These are phyloP conservation scores for Oreohelix idahoensis DNA, from an alignment of 1,140 invertebrate species.

Conservation along the genomic window DNA sequence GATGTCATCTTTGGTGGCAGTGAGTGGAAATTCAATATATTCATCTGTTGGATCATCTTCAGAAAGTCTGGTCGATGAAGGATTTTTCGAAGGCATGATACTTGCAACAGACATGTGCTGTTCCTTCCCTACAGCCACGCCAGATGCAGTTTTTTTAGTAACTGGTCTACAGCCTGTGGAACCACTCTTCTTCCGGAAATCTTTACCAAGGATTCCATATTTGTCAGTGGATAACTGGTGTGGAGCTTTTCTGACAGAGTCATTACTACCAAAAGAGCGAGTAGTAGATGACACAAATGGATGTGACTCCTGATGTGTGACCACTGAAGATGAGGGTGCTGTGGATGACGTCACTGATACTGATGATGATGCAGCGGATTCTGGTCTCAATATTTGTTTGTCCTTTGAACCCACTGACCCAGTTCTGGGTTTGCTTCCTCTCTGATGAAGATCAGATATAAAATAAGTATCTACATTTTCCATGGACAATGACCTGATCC, in stretches of 20 bases:
- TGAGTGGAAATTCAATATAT: constrained; percentile 44
- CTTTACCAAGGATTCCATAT: constrained; percentile 43
- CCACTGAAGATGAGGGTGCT: background rate
- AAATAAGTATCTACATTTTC: constrained; percentile 47
- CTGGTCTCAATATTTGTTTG: constrained; percentile 27
- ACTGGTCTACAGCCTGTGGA: constrained; percentile 8
- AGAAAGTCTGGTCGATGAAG: background rate
- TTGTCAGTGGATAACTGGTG: constrained; percentile 41
- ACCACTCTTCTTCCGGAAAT: constrained; percentile 45
- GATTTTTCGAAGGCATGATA: constrained; percentile 26
- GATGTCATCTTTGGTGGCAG: background rate
- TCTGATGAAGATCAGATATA: constrained; percentile 38
- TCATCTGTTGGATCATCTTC: constrained; percentile 41
- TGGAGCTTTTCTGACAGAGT: constrained; percentile 28
- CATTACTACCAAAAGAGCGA: constrained; percentile 2
- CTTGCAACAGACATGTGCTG: background rate
- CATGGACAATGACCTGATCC: constrained; percentile 16
- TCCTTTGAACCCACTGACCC: constrained; percentile 36
- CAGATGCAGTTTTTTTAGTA: constrained; percentile 6
- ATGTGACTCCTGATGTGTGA: background rate
- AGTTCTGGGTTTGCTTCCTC: constrained; percentile 36
- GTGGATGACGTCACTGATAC: background rate
- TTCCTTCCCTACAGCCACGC: constrained; percentile 12
- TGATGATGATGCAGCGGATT: constrained; percentile 17
- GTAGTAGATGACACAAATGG: background rate